A percentile compares a stretch with the other conserved stretches of the same genome.
Evolutionary conservation across 2,113 vertebrate genomes (phyloP).

Genomic region (Pangasianodon hypophthalmus): DNA sequence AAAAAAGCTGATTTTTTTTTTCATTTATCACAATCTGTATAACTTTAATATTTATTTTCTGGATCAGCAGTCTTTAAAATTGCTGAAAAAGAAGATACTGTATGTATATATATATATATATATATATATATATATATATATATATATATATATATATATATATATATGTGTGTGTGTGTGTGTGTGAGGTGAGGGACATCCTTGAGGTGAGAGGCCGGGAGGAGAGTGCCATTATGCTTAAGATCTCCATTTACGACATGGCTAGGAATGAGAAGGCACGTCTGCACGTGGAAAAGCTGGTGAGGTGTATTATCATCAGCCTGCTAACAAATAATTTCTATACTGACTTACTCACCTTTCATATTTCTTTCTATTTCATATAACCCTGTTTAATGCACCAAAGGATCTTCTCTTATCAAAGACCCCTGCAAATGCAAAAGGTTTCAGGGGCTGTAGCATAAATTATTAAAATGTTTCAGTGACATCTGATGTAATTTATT

Average conservation of each 20-base stretch:
- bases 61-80: not conserved
- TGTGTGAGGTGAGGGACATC: constrained; percentile 75
- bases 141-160: not conserved
- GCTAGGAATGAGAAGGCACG: constrained; percentile 65
- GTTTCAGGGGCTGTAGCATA: not conserved
- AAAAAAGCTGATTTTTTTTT: not conserved
- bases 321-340: not conserved
- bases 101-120: not conserved
- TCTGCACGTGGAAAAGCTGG: constrained; percentile 68
- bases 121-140: not conserved
- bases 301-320: constrained; percentile 54
- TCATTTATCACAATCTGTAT: not conserved
- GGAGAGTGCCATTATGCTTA: constrained; percentile 65
- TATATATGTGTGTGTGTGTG: constrained; percentile 27
- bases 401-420: not conserved
- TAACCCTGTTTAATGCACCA: not conserved
- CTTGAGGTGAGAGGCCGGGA: constrained; percentile 74
- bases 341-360: not conserved
- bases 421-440: not conserved
- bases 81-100: not conserved
- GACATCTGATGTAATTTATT: not conserved
- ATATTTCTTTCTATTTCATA: not conserved
- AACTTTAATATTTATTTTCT: not conserved
- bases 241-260: constrained; percentile 73
- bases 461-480: not conserved